Evolutionary conservation across 2,113 vertebrate species (phyloP), one percentile per base, ranked within the genome.

Genomic region (Silurus asotus): DNA sequence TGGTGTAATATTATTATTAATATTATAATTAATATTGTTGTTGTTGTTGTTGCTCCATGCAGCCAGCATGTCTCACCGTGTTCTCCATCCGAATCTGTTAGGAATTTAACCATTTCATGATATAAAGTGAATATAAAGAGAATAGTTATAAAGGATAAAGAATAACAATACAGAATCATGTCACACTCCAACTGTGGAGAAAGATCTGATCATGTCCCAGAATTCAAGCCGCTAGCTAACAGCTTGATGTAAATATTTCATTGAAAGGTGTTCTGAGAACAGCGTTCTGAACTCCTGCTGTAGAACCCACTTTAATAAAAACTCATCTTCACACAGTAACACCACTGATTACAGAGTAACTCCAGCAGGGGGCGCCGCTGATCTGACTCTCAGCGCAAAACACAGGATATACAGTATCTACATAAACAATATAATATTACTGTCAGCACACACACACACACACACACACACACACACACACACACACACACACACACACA

Each of bases 61-160:
- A 80, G 19, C 62, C 59, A 25, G 17, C 17, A 28, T 64, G 11
- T 82, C 85, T 86, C 80, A 86, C 85, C 85, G 25, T 19, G n/a
- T 81, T 88, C 83, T 75, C 56, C 45, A 25, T 82, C 70, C 1
- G 69, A 10, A 13, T 76, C 83, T 85, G 78, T 56, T 56, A 72
- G 59, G 49, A 25, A 62, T 86, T 86, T 6, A 76, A 82, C 49
- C 49, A 53, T 81, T 37, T 70, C 15, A 75, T 82, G 37, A 49
- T 80, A 80, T 23, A 61, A 61, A 19, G 23, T 59, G 9, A 79
- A 58, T 48, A 20, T 13, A 61, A 37, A 80, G 28, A 19, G 0
- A 28, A 37, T 56, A 37, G 13, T 23, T 13, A 23, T 53, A 72
- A 51, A 11, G 11, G 48, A 37, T 58, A 74, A n/a, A 45, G 19